Conservation (phyloP, 2,797 vertebrate species). For the Sarcoramphus papa region DNA sequence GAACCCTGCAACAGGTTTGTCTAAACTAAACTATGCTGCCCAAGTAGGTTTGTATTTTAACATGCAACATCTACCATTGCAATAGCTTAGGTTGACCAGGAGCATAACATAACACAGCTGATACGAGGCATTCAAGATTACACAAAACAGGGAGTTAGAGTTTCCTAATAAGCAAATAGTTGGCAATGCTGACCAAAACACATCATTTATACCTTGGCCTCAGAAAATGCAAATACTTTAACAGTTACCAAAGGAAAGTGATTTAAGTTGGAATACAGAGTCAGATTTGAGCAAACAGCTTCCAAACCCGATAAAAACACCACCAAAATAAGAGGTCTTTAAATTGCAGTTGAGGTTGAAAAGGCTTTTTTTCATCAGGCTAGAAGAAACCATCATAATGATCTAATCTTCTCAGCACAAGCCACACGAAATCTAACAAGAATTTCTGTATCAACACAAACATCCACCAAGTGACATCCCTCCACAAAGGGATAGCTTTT, state of each 20-base stretch:
- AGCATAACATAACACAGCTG: not conserved
- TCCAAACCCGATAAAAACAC: not conserved
- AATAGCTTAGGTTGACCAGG: not conserved
- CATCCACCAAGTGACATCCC: not conserved
- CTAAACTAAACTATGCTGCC: not conserved
- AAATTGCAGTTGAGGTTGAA: not conserved
- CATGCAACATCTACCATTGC: not conserved
- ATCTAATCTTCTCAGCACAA: not conserved
- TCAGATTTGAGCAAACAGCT: not conserved
- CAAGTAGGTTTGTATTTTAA: not conserved
- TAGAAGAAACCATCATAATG: not conserved
- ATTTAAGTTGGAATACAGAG: not conserved
- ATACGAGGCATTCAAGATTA: not conserved
- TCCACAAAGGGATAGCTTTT: not conserved
- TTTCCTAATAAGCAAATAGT: not conserved
- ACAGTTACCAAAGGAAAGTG: not conserved
- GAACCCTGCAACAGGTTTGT: not conserved
- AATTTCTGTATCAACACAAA: not conserved
- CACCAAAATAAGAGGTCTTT: not conserved
- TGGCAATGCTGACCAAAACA: not conserved
- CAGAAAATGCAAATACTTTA: not conserved
- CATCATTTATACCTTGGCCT: not conserved
- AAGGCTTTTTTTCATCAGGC: not conserved
- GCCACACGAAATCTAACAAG: not conserved
- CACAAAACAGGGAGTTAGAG: not conserved